Conservation (phyloP, 2,797 vertebrate species). For the Muraenolepis orangiensis region DNA sequence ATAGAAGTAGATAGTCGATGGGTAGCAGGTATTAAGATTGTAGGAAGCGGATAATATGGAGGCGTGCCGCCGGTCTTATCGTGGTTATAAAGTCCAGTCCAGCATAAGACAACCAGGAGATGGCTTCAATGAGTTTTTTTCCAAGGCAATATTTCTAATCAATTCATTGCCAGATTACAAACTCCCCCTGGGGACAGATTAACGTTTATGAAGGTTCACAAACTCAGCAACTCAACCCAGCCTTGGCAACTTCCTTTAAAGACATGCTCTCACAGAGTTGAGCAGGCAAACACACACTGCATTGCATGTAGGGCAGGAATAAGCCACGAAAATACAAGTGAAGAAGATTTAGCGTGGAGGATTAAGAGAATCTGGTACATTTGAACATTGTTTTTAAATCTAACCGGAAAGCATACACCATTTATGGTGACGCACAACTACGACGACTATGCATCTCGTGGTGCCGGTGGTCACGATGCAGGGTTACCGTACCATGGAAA, state of each 20-base stretch:
- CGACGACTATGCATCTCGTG: background rate
- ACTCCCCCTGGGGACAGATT: too few relatives aligned
- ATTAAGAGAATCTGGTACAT: conserved; percentile 28
- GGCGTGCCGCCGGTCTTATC: conserved; percentile 63
- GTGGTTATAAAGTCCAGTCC: conserved; percentile 32
- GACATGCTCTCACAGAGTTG: background rate
- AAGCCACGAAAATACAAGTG: conserved; percentile 14
- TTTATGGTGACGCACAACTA: conserved; percentile 4
- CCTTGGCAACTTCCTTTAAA: background rate
- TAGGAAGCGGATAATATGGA: conserved; percentile 59
- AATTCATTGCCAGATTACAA: background rate
- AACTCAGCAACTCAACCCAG: background rate
- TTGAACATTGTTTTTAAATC: conserved; percentile 20
- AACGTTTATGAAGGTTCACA: background rate
- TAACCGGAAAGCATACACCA: conserved; percentile 27
- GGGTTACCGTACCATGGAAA: conserved; percentile 24
- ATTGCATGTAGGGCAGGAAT: conserved; percentile 13
- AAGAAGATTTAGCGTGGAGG: conserved; percentile 24
- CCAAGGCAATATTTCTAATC: background rate
- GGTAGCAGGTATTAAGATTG: conserved; percentile 32
- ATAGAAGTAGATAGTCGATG: background rate
- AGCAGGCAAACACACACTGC: background rate
- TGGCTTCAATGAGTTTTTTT: background rate
- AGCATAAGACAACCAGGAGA: conserved; percentile 36
- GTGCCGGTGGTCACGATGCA: background rate